A percentile compares a stretch with the other conserved stretches of the same genome.
These are phyloP conservation scores for Drosophila parabipectinata DNA, from an alignment of 1,140 invertebrate genomes.

Conservation along the genomic window DNA sequence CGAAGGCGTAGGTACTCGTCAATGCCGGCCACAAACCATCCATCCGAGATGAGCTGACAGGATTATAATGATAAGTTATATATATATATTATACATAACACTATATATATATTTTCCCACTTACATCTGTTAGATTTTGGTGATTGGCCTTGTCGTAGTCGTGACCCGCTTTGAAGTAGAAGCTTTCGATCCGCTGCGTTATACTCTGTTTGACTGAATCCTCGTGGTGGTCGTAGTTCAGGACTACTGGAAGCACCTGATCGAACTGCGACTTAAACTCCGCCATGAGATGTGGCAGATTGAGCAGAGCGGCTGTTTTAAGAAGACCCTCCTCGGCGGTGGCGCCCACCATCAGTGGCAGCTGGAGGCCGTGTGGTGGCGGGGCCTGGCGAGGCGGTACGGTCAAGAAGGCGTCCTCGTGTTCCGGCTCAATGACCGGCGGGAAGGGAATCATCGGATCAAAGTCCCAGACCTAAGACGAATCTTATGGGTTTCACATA, in stretches of 20 bases:
- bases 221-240: slow-evolving; percentile 87
- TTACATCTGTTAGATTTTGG: slow-evolving; percentile 85
- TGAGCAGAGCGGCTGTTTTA: slow-evolving; percentile 85
- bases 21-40: slow-evolving; percentile 87
- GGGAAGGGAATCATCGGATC: slow-evolving; percentile 91
- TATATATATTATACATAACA: no score
- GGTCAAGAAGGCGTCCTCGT: slow-evolving; percentile 88
- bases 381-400: slow-evolving; percentile 85
- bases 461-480: slow-evolving; percentile 87
- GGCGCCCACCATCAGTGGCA: slow-evolving; percentile 89
- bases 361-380: slow-evolving; percentile 84
- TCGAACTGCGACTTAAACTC: slow-evolving; percentile 86
- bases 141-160: slow-evolving; percentile 85
- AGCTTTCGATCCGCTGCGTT: slow-evolving; percentile 85
- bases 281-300: slow-evolving; percentile 78
- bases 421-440: slow-evolving; percentile 88
- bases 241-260: slow-evolving; percentile 86
- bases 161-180: slow-evolving; percentile 86
- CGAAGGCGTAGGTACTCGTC: slow-evolving; percentile 86
- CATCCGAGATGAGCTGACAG: slow-evolving; percentile 88
- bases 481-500: not conserved
- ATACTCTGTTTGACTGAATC: slow-evolving; percentile 83
- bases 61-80: not conserved
- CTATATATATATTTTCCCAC: slow-evolving; percentile 44
- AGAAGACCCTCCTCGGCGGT: slow-evolving; percentile 89